Evolutionary conservation across 2,797 vertebrate species (phyloP).

Genomic region (Linurgus olivaceus): DNA sequence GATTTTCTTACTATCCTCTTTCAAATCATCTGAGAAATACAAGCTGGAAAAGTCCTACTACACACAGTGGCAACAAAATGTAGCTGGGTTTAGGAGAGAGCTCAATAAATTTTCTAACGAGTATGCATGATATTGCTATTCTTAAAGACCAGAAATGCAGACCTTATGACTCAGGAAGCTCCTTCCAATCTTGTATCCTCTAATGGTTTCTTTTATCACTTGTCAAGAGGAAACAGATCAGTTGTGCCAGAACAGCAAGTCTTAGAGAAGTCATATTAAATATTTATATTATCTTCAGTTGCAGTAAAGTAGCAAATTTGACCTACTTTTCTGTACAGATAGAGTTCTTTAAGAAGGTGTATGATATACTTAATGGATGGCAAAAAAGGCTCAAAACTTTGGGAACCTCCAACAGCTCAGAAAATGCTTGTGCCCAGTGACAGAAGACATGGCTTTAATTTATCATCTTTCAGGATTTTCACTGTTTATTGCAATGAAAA

Average conservation of each 20-base stretch:
- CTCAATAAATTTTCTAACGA: neutral
- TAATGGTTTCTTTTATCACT: neutral
- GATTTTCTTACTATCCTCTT: neutral
- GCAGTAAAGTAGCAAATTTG: neutral
- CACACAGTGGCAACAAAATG: neutral
- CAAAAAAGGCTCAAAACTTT: neutral
- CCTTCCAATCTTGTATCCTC: neutral
- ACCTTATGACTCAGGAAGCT: neutral
- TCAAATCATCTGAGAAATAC: neutral
- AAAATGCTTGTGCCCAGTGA: neutral
- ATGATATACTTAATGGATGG: neutral
- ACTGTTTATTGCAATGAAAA: neutral
- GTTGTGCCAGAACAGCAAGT: neutral
- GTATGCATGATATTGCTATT: neutral
- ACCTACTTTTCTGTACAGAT: neutral
- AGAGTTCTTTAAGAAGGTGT: neutral
- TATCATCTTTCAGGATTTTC: neutral
- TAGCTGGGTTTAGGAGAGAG: neutral
- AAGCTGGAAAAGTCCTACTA: neutral
- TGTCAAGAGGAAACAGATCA: neutral
- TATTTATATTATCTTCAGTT: slow-evolving; percentile 10
- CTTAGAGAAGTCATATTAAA: neutral
- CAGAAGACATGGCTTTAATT: neutral
- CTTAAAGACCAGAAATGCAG: neutral
- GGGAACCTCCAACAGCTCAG: neutral